These are phyloP conservation scores for Trichomalopsis sarcophagae DNA, from an alignment of 1,140 invertebrate genomes.

Conservation along the genomic window DNA sequence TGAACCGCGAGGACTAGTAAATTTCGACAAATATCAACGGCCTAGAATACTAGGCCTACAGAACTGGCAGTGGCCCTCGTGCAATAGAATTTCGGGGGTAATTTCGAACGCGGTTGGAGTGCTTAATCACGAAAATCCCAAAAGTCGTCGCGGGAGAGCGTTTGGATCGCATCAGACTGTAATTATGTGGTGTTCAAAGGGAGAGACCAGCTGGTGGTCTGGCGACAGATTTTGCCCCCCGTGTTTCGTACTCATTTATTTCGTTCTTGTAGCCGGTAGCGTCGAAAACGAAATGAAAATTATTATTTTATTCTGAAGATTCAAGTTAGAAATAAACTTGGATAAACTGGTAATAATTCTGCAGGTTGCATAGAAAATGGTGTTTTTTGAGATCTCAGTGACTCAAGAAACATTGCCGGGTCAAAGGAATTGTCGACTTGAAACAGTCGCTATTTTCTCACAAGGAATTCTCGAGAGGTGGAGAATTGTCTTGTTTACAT, in stretches of 20 bases:
- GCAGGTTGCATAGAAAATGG: neutral
- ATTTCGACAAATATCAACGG: no score
- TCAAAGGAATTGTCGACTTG: neutral
- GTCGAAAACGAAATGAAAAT: neutral
- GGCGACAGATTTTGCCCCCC: neutral
- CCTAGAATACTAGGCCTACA: neutral
- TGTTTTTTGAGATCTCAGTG: neutral
- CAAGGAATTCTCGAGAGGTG: neutral
- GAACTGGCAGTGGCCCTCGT: neutral
- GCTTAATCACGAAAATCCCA: neutral
- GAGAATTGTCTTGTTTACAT: neutral
- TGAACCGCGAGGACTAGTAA: no score
- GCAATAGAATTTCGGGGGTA: neutral
- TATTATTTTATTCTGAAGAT: no score
- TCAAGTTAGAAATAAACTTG: no score
- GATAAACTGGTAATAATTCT: neutral
- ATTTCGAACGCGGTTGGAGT: neutral
- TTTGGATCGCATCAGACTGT: neutral
- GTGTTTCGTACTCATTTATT: neutral
- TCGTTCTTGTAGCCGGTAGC: neutral
- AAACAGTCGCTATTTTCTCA: neutral
- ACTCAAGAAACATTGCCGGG: neutral
- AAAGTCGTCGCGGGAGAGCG: neutral
- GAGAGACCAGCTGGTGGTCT: neutral
- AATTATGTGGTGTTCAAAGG: slow-evolving; percentile 20